phyloP scores from a whole-genome alignment of 1,140 invertebrate species.

The Bombus balteatus region DNA sequence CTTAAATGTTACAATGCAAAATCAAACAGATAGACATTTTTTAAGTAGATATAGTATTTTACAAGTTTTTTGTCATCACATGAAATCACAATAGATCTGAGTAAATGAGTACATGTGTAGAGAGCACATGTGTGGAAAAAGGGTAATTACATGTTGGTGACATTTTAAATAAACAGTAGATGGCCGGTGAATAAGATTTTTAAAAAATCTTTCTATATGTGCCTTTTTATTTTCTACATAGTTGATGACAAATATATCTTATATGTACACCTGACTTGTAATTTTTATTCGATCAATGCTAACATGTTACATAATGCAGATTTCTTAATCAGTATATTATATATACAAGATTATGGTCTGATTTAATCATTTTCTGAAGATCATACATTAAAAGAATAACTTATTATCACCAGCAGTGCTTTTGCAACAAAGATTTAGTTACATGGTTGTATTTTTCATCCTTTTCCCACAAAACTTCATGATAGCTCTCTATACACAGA shows the following conservation, averaged over 20 bases:
- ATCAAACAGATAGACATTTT: slow-evolving; percentile 73
- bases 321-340: slow-evolving; percentile 31
- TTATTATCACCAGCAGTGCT: slow-evolving; percentile 32
- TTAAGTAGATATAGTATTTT: slow-evolving; percentile 71
- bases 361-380: slow-evolving; percentile 27
- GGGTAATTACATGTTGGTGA: slow-evolving; percentile 66
- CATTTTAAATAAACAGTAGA: slow-evolving; percentile 27
- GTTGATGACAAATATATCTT: slow-evolving; percentile 37
- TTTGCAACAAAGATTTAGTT: slow-evolving; percentile 51
- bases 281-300: slow-evolving; percentile 35
- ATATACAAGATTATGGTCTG: slow-evolving; percentile 7
- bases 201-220: slow-evolving; percentile 48
- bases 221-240: slow-evolving; percentile 53
- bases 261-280: slow-evolving; percentile 34
- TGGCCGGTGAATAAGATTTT: slow-evolving; percentile 37
- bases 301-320: slow-evolving; percentile 12
- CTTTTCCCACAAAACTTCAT: slow-evolving; percentile 64
- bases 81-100: slow-evolving; percentile 65
- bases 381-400: slow-evolving; percentile 24
- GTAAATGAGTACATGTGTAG: slow-evolving; percentile 61
- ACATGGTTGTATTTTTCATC: slow-evolving; percentile 48
- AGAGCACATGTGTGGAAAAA: slow-evolving; percentile 70
- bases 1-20: slow-evolving; percentile 73
- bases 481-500: slow-evolving; percentile 60
- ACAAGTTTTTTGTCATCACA: slow-evolving; percentile 69